Evolutionary conservation across 2,888 invertebrate genomes (phyloP).

Genomic region (Drosophila pseudotalamancana): DNA sequence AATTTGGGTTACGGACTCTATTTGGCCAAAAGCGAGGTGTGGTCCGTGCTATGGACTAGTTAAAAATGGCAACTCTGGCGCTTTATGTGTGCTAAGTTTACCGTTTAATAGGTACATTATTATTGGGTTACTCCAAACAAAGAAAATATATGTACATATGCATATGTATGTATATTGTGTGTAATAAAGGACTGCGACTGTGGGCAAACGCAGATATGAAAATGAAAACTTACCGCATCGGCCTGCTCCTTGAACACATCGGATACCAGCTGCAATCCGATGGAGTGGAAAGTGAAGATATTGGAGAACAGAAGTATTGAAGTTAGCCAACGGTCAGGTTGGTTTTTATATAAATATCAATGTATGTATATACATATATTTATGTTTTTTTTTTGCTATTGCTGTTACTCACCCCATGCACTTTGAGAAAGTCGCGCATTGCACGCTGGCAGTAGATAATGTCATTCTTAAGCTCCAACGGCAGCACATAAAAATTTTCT

Average conservation of each 20-base stretch:
- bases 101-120: constrained; percentile 1
- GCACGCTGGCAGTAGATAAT: constrained; percentile 83
- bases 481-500: constrained; percentile 78
- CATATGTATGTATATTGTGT: not conserved
- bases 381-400: not conserved
- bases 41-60: constrained; percentile 6
- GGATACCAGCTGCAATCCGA: constrained; percentile 67
- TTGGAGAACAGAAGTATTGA: constrained; percentile 14
- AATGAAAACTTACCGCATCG: constrained; percentile 73
- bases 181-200: constrained; percentile 7
- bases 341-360: no score
- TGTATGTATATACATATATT: constrained; percentile 1
- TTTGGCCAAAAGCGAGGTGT: not conserved
- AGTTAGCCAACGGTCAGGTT: constrained; percentile 33
- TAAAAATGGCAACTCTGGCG: constrained; percentile 40
- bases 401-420: constrained; percentile 80
- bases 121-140: constrained; percentile 36
- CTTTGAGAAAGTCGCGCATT: constrained; percentile 80
- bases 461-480: constrained; percentile 81
- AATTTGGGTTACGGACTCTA: not conserved
- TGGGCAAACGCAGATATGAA: not conserved
- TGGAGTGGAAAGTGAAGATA: not conserved
- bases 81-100: constrained; percentile 1
- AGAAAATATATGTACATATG: constrained; percentile 15
- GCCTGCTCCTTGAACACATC: constrained; percentile 77